Evolutionary conservation across 2,888 invertebrate genomes (phyloP), one percentile per base, ranked within the genome.

Genomic region (Cantharis flavilabris): DNA sequence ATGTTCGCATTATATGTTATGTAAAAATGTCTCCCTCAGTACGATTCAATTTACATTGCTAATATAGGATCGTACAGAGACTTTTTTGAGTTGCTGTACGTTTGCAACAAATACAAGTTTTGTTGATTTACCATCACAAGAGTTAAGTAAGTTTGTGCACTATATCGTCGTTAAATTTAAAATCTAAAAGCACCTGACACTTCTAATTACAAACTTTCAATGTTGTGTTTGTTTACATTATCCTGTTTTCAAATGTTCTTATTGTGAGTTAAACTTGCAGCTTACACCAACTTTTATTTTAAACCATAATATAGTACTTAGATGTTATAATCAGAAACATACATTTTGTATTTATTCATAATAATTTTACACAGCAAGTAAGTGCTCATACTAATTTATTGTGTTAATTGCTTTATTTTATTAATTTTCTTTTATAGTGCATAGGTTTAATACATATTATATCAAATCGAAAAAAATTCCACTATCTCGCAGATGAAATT

Each of bases 131-230:
- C 14, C 23, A 69, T 26, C 10, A 69, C 23, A 69, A 69, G 26
- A 69, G n/a, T 26, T 33, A 72, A 63, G 69, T 72, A 76, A 76
- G 71, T 77, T 67, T 74, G 71, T 71, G 71, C 65, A 72, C 72
- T 69, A 26, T 69, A 78, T 78, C 71, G 63, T 71, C 73, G 76
- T 73, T 70, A 30, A 78, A 73, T 75, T 72, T 63, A 49, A 78
- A 72, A 71, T 76, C 76, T 69, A 72, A 69, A 73, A 76, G 76
- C 79, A 74, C 72, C 23, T 64, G 74, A 76, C 71, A 72, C 71
- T 65, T 16, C 72, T 62, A 75, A 78, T 77, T 79, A 78, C 77
- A 69, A 79, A 71, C 73, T 76, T 73, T 30, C 63, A 23, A 23
- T 67, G 71, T 75, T 26, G 26, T 26, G 26, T 74, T 62, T 75